Conservation (phyloP, 2,113 vertebrate genomes). For the Sinocyclocheilus anophthalmus region DNA sequence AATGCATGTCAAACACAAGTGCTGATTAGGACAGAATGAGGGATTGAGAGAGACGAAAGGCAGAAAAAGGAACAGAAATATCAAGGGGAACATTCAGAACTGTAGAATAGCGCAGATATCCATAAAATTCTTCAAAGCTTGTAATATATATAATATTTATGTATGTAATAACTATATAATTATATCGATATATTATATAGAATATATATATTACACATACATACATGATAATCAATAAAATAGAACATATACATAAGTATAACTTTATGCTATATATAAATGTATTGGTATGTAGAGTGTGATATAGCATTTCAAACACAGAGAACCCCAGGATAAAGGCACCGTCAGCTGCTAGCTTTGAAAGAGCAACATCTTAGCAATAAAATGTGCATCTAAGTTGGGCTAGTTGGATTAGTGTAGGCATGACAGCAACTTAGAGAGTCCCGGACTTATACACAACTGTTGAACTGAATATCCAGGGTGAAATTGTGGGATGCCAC, state of each 20-base stretch:
- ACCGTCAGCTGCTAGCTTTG: not conserved
- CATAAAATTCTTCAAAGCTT: too few relatives aligned
- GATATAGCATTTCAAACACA: too few relatives aligned
- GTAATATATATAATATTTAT: too few relatives aligned
- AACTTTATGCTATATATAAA: too few relatives aligned
- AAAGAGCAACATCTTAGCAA: not conserved
- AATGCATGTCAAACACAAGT: conserved; percentile 31
- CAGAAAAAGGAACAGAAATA: not conserved
- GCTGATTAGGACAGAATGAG: conserved; percentile 25
- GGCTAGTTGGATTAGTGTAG: not conserved
- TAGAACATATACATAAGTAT: too few relatives aligned
- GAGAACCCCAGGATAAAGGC: not conserved
- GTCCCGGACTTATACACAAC: not conserved
- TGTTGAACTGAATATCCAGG: conserved; percentile 1
- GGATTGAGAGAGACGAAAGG: not conserved
- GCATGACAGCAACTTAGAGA: not conserved
- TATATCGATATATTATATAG: too few relatives aligned
- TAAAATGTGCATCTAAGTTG: not conserved
- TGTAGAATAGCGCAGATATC: not conserved
- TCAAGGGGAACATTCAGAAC: not conserved
- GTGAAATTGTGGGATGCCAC: not conserved
- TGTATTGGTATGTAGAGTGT: too few relatives aligned
- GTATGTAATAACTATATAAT: too few relatives aligned
- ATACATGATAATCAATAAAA: too few relatives aligned
- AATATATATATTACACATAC: too few relatives aligned